A percentile compares a stretch with the other conserved stretches of the same genome.
Evolutionary conservation across 1,140 invertebrate species (phyloP).

Genomic region (Tetramorium simillimum): DNA sequence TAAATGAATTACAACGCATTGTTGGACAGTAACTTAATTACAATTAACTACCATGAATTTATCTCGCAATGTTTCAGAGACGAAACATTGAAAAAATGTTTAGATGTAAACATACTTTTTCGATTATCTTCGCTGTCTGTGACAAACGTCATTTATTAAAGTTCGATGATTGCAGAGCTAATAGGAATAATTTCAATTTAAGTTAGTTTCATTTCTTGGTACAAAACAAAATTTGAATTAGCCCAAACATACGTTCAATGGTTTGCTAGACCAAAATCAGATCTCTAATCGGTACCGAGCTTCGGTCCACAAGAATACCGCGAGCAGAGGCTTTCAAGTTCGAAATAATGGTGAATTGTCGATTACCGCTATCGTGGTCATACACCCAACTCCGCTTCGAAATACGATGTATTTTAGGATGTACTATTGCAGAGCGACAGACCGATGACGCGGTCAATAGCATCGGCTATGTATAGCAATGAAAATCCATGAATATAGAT

Average conservation of each 20-base stretch:
- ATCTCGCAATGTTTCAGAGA: background rate
- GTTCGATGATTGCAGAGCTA: background rate
- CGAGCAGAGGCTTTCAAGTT: constrained; percentile 11
- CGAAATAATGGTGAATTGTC: constrained; percentile 42
- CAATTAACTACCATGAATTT: background rate
- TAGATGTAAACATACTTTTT: background rate
- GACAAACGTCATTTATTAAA: background rate
- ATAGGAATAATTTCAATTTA: constrained; percentile 11
- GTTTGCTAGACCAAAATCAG: constrained; percentile 1
- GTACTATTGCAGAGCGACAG: background rate
- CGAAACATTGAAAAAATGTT: background rate
- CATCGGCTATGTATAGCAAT: background rate
- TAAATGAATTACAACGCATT: background rate
- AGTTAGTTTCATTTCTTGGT: background rate
- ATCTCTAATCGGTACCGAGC: background rate
- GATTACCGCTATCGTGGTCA: constrained; percentile 24
- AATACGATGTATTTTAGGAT: constrained; percentile 28
- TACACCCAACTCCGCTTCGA: background rate
- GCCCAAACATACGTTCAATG: background rate
- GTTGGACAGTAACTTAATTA: background rate
- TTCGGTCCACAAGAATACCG: background rate
- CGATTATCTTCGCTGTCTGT: background rate
- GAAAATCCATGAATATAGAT: background rate
- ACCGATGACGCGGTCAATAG: background rate
- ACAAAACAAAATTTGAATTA: background rate